Percentiles rank a stretch among this genome's conserved stretches.
Conservation (phyloP, 2,888 invertebrate genomes). For the Leptinotarsa tumamoca region DNA sequence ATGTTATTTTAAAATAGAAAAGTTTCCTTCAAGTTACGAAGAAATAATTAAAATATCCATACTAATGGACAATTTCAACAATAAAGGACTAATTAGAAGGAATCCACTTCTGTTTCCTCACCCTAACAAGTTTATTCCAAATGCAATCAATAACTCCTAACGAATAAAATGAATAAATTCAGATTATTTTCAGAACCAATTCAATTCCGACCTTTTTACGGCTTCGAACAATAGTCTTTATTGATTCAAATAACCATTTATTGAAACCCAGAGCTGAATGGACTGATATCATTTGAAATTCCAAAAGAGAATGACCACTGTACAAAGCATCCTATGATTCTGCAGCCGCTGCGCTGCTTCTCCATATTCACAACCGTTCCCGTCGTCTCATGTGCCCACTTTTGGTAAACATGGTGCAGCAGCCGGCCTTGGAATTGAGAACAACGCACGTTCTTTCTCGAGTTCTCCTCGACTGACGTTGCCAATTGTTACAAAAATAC, state of each 20-base stretch:
- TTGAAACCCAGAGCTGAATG: conserved; percentile 11
- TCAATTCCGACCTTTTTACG: not conserved
- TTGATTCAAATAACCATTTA: not conserved
- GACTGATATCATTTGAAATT: conserved; percentile 1
- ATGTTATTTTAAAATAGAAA: no score
- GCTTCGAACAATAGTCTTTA: not conserved
- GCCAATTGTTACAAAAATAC: not conserved
- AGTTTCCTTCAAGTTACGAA: no score
- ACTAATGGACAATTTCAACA: no score
- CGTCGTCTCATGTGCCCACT: conserved; percentile 37
- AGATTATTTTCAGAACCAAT: not conserved
- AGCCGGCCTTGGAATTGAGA: conserved; percentile 53
- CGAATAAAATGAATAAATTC: not conserved
- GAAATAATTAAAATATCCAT: no score
- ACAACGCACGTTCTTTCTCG: conserved; percentile 48
- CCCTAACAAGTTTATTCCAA: no score
- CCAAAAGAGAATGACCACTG: not conserved
- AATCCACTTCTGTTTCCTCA: no score
- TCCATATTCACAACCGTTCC: conserved; percentile 18
- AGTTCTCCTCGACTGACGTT: conserved; percentile 22
- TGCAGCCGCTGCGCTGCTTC: not conserved
- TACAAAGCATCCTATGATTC: not conserved
- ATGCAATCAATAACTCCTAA: not conserved
- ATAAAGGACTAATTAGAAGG: no score
- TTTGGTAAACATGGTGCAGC: conserved; percentile 51